Evolutionary conservation across 2,797 vertebrate genomes (phyloP), one percentile per base, ranked within the genome.

Genomic region (Crocodylus rhombifer): DNA sequence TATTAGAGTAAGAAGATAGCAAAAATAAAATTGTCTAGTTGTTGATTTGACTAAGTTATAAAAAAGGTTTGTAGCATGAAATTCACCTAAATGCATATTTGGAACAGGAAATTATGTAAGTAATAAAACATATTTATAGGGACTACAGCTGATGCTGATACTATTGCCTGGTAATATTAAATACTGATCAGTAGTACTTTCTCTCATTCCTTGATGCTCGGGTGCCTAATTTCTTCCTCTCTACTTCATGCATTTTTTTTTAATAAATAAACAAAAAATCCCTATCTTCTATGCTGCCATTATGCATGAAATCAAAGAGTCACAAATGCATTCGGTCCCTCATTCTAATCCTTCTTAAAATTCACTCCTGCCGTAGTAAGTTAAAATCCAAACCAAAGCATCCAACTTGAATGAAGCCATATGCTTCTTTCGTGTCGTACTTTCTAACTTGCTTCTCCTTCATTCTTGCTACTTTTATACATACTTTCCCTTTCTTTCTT

Each of bases 401-500:
- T 82, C 14, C 2, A 63, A 2, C 69, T 80, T 92, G 2, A 51
- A 58, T 36, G 79, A 12, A 81, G 63, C 4, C 1, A 51, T n/a
- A 9, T 13, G 18, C 61, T 82, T 87, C 61, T 62, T 62, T 10
- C 77, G 5, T 76, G 28, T 1, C 9, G 67, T 84, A 2, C 21
- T 89, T 63, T 15, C 9, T 25, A 2, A 61, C 0, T 0, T 23
- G 2, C 62, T 56, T 74, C 0, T 63, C 58, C 51, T 73, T 1
- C 7, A 85, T 74, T 28, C 2, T 1, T 12, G 1, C 12, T 0
- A 0, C 4, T 65, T 85, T 82, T 80, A 6, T 0, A 60, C 21
- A n/a, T 80, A 73, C 4, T 1, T 2, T 51, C 0, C 0, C 60
- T 79, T 84, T 87, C 11, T 82, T 10, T 65, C 4, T 64, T 17